Base-by-base conservation (phyloP, 2,888 invertebrate genomes). In the Heliconius ismenius region DNA sequence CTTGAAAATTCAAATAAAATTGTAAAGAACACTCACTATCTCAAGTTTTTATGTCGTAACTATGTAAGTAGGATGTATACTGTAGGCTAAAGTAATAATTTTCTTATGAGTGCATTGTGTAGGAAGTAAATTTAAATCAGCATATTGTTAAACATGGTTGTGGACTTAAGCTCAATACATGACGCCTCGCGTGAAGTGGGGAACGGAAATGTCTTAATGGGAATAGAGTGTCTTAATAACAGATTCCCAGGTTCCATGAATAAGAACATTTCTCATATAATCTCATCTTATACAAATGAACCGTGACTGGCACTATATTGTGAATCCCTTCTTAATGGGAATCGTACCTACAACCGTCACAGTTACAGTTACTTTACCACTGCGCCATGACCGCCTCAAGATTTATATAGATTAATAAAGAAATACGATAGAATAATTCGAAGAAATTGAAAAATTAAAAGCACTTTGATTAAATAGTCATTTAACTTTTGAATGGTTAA, bases 381-480 rank as follows among this genome's bases (percentile, higher is more conserved):
- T 6, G 18, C 18, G 49, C 49, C 49, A 2, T 49, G 10, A 39
- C 36, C 36, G 3, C 21, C 7, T 49, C 21, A 21, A 49, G 21
- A 21, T 49, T 49, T 49, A 49, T 21, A 49, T 18, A 49, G 21
- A 26, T 15, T 15, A 26, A 64, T 10, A 18, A 0, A 28, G 39
- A 32, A 54, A 70, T 69, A 21, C 49, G 18, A 18, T 28, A 28
- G 2, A 24, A 62, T 26, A 26, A 63, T 18, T 28, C 18, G 64
- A 32, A 28, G 43, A 32, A 58, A 70, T 69, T 54, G n/a, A 58
- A 58, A 58, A 28, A 32, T n/a, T 58, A 28, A 32, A 32, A 58
- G 15, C 81, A 81, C 79, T 81, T 62, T 54, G 24, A 36, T 75
- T 54, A 54, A 70, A 21, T 54, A 70, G 64, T 63, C 54, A 54